Percentiles rank a stretch among this genome's conserved stretches.
Conservation (phyloP, 2,113 vertebrate genomes). For the Actinemys pallida region DNA sequence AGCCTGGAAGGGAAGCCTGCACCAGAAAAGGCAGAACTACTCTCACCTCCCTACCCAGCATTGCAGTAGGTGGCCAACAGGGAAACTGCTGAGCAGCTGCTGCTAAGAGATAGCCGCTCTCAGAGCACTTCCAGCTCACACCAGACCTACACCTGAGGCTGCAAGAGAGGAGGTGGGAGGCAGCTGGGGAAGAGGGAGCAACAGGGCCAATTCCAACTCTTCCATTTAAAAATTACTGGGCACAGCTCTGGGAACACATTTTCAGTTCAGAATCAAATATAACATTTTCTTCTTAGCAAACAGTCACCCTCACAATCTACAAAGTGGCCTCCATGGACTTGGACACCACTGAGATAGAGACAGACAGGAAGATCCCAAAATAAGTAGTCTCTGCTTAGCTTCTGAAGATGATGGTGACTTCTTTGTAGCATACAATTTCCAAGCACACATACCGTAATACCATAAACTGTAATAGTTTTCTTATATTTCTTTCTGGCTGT, state of each 20-base stretch:
- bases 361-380: background rate
- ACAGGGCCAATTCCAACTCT: background rate
- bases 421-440: background rate
- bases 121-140: background rate
- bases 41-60: background rate
- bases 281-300: constrained; percentile 43
- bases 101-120: background rate
- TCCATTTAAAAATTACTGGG: background rate
- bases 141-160: background rate
- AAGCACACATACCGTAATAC: accelerated
- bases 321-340: background rate
- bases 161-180: background rate
- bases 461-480: background rate
- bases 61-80: background rate
- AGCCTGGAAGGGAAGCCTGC: background rate
- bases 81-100: background rate
- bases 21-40: background rate
- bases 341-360: background rate
- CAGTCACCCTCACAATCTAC: background rate
- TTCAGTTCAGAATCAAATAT: background rate
- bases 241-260: background rate
- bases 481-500: background rate
- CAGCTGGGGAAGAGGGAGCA: constrained; percentile 26
- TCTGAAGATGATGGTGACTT: constrained; percentile 3
- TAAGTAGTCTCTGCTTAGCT: background rate